Evolutionary conservation across 2,797 vertebrate genomes (phyloP).

Genomic region (Enteromius paludinosus): DNA sequence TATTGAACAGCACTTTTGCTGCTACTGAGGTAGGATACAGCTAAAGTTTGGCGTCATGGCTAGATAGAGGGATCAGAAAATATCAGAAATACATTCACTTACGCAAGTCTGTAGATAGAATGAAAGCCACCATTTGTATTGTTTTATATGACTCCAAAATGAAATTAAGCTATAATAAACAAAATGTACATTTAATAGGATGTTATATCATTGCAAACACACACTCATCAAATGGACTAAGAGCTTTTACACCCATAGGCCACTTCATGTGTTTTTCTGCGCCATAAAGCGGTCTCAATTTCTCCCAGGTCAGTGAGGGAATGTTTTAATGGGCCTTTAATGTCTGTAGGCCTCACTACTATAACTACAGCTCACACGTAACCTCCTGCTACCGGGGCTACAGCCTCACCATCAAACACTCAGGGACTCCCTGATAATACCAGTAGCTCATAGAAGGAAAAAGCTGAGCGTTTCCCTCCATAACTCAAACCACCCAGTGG

Average conservation of each 20-base stretch:
- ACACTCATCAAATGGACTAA: constrained; percentile 54
- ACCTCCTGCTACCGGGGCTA: constrained; percentile 7
- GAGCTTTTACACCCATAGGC: constrained; percentile 60
- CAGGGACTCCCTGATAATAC: constrained; percentile 42
- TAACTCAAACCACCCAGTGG: constrained; percentile 26
- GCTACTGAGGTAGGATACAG: not conserved
- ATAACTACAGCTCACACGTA: constrained; percentile 23
- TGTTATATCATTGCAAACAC: not conserved
- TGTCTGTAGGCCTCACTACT: constrained; percentile 40
- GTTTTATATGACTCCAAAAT: not conserved
- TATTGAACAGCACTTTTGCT: not conserved
- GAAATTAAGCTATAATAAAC: constrained; percentile 1
- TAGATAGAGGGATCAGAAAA: too few relatives aligned
- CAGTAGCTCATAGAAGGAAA: constrained; percentile 14
- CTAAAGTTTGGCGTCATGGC: not conserved
- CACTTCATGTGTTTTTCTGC: constrained; percentile 66
- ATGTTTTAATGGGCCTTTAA: constrained; percentile 46
- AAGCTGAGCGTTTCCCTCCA: constrained; percentile 20
- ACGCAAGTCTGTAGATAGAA: not conserved
- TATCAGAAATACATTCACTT: not conserved
- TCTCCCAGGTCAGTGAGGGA: constrained; percentile 42
- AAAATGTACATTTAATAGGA: constrained; percentile 2
- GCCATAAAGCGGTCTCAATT: constrained; percentile 60
- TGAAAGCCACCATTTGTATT: not conserved
- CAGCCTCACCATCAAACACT: constrained; percentile 41